A percentile compares a stretch with the other conserved stretches of the same genome.
Conservation (phyloP, 2,113 vertebrate genomes). For the Gallinago undulata region DNA sequence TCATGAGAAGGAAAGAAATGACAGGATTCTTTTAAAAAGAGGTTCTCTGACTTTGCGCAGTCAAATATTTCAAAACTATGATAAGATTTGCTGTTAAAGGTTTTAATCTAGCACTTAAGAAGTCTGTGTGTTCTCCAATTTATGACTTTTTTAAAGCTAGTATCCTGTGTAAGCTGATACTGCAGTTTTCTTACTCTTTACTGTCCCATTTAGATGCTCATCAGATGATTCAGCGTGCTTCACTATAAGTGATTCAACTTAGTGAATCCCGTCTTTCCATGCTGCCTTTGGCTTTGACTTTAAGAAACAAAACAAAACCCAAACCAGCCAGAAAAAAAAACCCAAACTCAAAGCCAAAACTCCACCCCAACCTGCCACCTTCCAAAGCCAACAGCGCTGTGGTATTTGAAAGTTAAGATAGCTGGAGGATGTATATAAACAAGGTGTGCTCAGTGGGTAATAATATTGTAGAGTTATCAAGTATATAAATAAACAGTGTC, state of each 20-base stretch:
- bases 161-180: not conserved
- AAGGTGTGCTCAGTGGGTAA: not conserved
- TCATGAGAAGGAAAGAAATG: conserved; percentile 66
- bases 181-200: not conserved
- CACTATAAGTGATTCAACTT: not conserved
- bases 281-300: not conserved
- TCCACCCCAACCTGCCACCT: not conserved
- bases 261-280: not conserved
- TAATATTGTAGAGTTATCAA: not conserved
- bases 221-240: not conserved
- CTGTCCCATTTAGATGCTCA: not conserved
- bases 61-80: conserved; percentile 68
- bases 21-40: conserved; percentile 62
- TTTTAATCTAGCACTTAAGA: conserved; percentile 60
- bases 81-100: conserved; percentile 54
- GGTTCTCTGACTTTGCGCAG: conserved; percentile 58
- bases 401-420: not conserved
- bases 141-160: conserved; percentile 13
- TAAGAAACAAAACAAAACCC: not conserved
- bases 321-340: not conserved
- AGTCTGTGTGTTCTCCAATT: conserved; percentile 43
- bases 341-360: not conserved
- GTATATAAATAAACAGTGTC: not conserved
- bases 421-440: not conserved
- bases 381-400: not conserved